Evolutionary conservation across 2,888 invertebrate species (phyloP).

Genomic region (Strigamia transsilvanica): DNA sequence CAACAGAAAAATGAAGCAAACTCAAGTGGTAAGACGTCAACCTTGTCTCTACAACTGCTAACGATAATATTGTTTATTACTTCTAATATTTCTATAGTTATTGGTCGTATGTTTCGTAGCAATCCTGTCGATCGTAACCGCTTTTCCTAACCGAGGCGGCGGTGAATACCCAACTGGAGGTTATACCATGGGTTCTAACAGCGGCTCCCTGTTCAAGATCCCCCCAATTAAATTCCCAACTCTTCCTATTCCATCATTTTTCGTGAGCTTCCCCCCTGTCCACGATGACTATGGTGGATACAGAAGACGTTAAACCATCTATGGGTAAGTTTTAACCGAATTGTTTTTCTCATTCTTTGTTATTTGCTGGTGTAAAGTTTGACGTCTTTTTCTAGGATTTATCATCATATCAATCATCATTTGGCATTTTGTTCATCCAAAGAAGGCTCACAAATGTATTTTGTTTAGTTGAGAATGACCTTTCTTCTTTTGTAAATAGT

Average conservation of each 20-base stretch:
- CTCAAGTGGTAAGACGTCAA: not conserved
- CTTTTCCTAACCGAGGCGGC: not conserved
- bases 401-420: not conserved
- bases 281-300: constrained; percentile 1
- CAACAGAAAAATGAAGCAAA: constrained; percentile 30
- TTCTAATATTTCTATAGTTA: not conserved
- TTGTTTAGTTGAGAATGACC: not conserved
- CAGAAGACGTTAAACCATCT: not conserved
- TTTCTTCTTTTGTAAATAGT: not conserved
- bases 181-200: constrained; percentile 8
- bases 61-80: not conserved
- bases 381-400: not conserved
- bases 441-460: not conserved
- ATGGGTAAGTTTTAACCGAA: not conserved
- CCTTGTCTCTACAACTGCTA: not conserved
- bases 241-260: constrained; percentile 14
- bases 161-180: constrained; percentile 26
- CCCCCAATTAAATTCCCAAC: constrained; percentile 16
- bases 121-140: not conserved
- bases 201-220: not conserved
- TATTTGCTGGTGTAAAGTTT: not conserved
- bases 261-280: not conserved
- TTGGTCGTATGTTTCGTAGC: not conserved
- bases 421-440: not conserved
- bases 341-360: not conserved